Percentiles rank a stretch among this genome's conserved stretches.
phyloP scores from a whole-genome alignment of 2,113 vertebrate species.

The Sorex fumeus region DNA sequence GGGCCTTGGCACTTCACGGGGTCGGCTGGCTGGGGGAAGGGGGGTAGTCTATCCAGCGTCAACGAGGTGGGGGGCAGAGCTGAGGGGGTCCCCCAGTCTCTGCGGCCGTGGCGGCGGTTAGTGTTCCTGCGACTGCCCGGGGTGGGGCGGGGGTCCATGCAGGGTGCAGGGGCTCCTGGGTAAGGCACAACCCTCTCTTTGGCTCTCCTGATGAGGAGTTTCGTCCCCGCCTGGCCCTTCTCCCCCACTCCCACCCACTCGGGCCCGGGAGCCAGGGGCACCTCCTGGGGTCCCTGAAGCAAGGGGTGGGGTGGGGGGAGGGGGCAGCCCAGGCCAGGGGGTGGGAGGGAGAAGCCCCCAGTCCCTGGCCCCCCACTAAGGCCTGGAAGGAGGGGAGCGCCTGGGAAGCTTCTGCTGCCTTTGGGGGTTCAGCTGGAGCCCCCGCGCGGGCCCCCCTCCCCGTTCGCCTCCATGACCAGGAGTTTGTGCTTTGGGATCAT shows the following conservation, averaged over 20 bases:
- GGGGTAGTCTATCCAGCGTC: not conserved
- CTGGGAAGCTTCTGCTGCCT: slow-evolving; percentile 44
- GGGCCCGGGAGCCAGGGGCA: slow-evolving; percentile 63
- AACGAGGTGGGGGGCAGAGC: not conserved
- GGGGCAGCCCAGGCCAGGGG: slow-evolving; percentile 35
- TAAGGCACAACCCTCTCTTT: slow-evolving; percentile 87
- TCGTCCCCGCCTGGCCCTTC: slow-evolving; percentile 64
- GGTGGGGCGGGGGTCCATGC: not conserved
- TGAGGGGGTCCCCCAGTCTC: slow-evolving; percentile 47
- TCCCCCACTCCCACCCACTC: not conserved
- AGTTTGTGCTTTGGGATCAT: slow-evolving; percentile 83
- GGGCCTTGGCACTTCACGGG: slow-evolving; percentile 93
- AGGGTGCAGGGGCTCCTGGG: slow-evolving; percentile 74
- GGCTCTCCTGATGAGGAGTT: slow-evolving; percentile 84
- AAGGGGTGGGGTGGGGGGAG: slow-evolving; percentile 6
- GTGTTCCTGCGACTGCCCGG: slow-evolving; percentile 65
- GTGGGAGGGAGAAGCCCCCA: slow-evolving; percentile 42
- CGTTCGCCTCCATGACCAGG: slow-evolving; percentile 71
- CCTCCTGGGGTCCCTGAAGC: slow-evolving; percentile 71
- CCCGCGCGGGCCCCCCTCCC: not conserved
- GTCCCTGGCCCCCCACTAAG: slow-evolving; percentile 67
- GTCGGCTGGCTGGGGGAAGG: too few species aligned
- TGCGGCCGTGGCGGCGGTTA: slow-evolving; percentile 1
- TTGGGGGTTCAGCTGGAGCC: slow-evolving; percentile 15
- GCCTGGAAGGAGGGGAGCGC: slow-evolving; percentile 51